Base-by-base conservation (phyloP, 1,140 invertebrate genomes). In the Neuroterus valhalla region DNA sequence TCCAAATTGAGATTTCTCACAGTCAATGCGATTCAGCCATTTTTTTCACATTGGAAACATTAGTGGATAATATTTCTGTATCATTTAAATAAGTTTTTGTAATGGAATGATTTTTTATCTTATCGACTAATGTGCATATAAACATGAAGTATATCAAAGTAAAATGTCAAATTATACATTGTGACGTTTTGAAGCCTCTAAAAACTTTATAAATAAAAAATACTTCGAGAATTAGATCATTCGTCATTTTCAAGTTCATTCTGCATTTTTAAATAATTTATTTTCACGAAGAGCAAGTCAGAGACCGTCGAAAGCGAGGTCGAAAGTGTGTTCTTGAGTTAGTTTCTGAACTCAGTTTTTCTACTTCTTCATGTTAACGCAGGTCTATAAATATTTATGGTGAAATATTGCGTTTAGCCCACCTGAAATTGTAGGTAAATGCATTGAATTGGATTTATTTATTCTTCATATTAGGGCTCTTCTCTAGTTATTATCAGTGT, bases 291-390 rank as follows among this genome's bases (percentile, higher is more conserved):
- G n/a, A 14, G 2, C 55, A 26, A 31, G 21, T 31, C 23, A 38
- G 23, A 26, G 26, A 62, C 4, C 14, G 55, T 62, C 31, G 55
- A 38, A 26, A 31, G n/a, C 12, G 23, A 2, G 3, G 55, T 62
- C 31, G 55, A 38, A 26, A 31, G n/a, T 15, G 23, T 5, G 3
- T 62, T 62, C 55, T 3, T 8, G n/a, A 31, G 31, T 62, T 62
- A 62, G 26, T 62, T 52, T 10, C 23, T 52, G 23, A 62, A 62
- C 55, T 62, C 23, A 26, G 55, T 62, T 62, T 55, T 62, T 62
- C 1, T 15, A 62, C 15, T 62, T 38, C n/a, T 62, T n/a, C 11
- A 31, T 62, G n/a, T 23, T n/a, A 4, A 14, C 23, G n/a, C 14
- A 38, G n/a, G n/a, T 31, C 12, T 62, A 62, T 62, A 62, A 62